Evolutionary conservation across 1,140 invertebrate genomes (phyloP), one percentile per base, ranked within the genome.

Genomic region (Drosophila ambigua): DNA sequence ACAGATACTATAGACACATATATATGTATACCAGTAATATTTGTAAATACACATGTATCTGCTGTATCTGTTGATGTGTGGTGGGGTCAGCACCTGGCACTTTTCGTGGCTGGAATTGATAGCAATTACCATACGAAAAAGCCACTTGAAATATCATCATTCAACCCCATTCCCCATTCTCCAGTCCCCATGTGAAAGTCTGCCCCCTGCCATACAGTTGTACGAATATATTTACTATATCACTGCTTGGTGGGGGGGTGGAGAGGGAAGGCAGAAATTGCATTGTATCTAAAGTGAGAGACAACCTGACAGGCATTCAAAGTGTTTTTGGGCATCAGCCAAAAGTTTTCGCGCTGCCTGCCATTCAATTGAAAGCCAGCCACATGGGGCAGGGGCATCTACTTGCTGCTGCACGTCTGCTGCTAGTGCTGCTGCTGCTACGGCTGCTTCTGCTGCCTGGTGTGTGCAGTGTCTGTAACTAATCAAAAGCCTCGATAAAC

Each of bases 401-500:
- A 28, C 26, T 28, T 28, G 26, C 26, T 28, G 26, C 45, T 9
- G 45, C 45, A 46, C 20, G 53, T 52, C 28, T 35, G 31, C 31
- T 35, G 31, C 31, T 35, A 16, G 16, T n/a, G n/a, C n/a, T 28
- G 26, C 26, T 28, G 31, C 15, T 48, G 49, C 16, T 31, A 28
- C 57, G 26, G 28, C 49, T 31, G 39, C 8, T 65, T 16, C 15
- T 44, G 53, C 31, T 20, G 49, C 13, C 45, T 41, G 51, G n/a
- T 15, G 51, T 39, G 31, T 53, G 28, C 39, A 31, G 44, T 49
- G 63, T 52, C 63, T 67, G 77, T 51, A 66, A 62, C 67, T 73
- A 85, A 74, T 80, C 81, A 81, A 65, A 39, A 85, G 74, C 58
- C 67, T 62, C 65, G 41, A 77, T 84, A 85, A 80, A 84, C 77